Conservation (phyloP, 2,888 invertebrate genomes). For the Argyresthia goedartella region DNA sequence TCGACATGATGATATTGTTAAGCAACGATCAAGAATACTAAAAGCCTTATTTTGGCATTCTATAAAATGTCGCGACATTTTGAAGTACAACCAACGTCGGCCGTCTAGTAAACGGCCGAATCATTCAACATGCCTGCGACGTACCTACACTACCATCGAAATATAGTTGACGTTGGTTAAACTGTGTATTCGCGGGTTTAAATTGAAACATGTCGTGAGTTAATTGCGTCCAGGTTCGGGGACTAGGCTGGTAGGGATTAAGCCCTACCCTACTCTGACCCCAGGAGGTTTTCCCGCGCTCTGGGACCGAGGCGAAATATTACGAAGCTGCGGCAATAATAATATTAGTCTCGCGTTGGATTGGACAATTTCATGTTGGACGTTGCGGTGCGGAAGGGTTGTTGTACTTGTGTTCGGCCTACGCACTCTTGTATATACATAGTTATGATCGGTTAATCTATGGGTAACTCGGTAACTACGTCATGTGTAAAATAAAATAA, state of each 20-base stretch:
- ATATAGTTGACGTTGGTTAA: background rate
- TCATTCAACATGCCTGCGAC: background rate
- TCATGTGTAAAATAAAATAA: too few relatives aligned
- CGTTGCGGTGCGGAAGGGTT: too few relatives aligned
- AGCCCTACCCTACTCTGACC: conserved; percentile 25
- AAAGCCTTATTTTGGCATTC: background rate
- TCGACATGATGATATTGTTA: background rate
- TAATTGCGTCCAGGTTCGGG: conserved; percentile 54
- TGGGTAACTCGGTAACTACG: too few relatives aligned
- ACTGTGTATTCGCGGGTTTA: conserved; percentile 53
- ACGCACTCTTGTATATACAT: too few relatives aligned
- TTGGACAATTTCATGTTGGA: too few relatives aligned
- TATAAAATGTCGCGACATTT: background rate
- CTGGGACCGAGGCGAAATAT: background rate
- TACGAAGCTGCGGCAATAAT: too few relatives aligned
- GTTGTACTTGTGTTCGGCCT: too few relatives aligned
- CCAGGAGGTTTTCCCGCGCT: background rate
- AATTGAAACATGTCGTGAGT: conserved; percentile 65
- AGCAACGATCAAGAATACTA: background rate
- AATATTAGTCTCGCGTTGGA: too few relatives aligned
- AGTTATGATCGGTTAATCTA: too few relatives aligned
- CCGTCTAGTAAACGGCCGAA: background rate
- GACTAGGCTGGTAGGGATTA: conserved; percentile 29
- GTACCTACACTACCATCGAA: background rate
- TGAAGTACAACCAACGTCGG: background rate